Conservation (phyloP, 2,797 vertebrate genomes). For the Chelmon rostratus region DNA sequence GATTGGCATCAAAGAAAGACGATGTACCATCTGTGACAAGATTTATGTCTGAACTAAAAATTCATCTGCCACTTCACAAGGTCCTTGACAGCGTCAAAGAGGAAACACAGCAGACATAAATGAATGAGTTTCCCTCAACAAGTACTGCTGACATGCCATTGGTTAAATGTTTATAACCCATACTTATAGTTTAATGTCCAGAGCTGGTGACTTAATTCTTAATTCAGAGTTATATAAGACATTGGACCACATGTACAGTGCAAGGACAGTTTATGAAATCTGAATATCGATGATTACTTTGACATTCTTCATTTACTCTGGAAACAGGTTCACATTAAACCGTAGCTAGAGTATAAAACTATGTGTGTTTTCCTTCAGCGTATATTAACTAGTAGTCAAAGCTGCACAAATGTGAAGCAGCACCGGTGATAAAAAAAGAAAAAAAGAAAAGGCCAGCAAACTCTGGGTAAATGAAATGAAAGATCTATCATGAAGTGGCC, state of each 20-base stretch:
- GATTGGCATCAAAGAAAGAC: constrained; percentile 24
- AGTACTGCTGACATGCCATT: not conserved
- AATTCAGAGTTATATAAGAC: not conserved
- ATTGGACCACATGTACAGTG: not conserved
- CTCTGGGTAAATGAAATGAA: not conserved
- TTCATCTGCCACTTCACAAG: not conserved
- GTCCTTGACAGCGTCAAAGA: not conserved
- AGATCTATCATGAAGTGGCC: constrained; percentile 11
- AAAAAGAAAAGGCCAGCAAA: not conserved
- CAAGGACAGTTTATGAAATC: not conserved
- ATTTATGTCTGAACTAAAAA: constrained; percentile 28
- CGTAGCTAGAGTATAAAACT: not conserved
- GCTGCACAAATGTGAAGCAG: constrained; percentile 6
- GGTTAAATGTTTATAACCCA: not conserved
- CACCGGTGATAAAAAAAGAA: not conserved
- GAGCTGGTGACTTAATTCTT: not conserved
- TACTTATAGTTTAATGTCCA: not conserved
- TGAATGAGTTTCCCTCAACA: not conserved
- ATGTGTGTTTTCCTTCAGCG: not conserved
- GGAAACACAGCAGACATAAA: not conserved
- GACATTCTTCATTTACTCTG: not conserved
- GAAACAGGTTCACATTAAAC: not conserved
- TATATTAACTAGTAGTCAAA: constrained; percentile 6
- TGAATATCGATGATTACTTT: not conserved
- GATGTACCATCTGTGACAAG: not conserved